Evolutionary conservation across 2,797 vertebrate genomes (phyloP).

Genomic region (Poliocrania exsul): DNA sequence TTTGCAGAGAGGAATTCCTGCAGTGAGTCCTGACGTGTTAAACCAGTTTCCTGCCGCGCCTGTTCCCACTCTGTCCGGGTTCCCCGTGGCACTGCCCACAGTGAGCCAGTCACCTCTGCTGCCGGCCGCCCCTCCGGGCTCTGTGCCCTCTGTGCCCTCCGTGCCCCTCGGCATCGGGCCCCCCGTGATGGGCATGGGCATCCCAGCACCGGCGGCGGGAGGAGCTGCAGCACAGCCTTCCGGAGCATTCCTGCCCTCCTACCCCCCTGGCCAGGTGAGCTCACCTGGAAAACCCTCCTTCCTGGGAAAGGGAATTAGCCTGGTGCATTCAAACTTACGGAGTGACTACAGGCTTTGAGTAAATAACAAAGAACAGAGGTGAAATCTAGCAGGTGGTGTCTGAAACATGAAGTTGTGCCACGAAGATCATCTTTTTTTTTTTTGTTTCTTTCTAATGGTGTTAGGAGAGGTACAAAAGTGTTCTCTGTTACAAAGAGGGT

Average conservation of each 20-base stretch:
- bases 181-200: conserved; percentile 81
- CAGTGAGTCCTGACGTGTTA: conserved; percentile 90
- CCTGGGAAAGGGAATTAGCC: not conserved
- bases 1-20: conserved; percentile 89
- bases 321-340: accelerated
- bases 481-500: not conserved
- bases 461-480: not conserved
- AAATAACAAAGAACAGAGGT: not conserved
- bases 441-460: not conserved
- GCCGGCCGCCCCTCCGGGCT: conserved; percentile 70
- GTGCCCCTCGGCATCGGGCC: conserved; percentile 81
- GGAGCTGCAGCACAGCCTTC: conserved; percentile 65
- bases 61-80: conserved; percentile 88
- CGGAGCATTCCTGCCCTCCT: conserved; percentile 74
- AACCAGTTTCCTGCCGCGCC: conserved; percentile 93
- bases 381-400: accelerated
- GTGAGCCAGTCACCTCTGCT: conserved; percentile 87
- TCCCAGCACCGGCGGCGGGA: conserved; percentile 51
- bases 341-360: not conserved
- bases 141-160: conserved; percentile 77
- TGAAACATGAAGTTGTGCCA: not conserved
- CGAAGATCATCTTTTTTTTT: not conserved
- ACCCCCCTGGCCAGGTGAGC: conserved; percentile 74
- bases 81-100: conserved; percentile 85
- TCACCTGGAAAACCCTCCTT: not conserved